Evolutionary conservation across 2,888 invertebrate genomes (phyloP), one percentile per base, ranked within the genome.

Genomic region (Ariolimax columbianus): DNA sequence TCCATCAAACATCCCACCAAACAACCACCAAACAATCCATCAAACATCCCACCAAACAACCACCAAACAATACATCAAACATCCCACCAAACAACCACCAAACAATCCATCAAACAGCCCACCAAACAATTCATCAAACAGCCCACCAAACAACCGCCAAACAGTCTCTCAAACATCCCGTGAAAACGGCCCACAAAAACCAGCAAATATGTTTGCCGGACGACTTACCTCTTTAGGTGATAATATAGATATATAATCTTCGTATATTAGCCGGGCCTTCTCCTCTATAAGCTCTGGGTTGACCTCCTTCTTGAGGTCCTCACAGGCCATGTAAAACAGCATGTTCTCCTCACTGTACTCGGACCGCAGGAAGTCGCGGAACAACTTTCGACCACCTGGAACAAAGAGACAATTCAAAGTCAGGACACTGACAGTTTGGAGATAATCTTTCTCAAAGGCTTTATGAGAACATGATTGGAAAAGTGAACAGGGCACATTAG

Each of bases 311-410:
- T 99, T 99, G 91, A 99, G 96, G 95, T 99, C 98, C 95, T 99
- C 99, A 95, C 98, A 99, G 88, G 99, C 99, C 94, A 97, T 95
- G 98, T 98, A 99, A 95, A 99, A 99, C 93, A 99, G 96, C 93
- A 99, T 99, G 95, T 99, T 99, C 95, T 99, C 99, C 95, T 99
- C 99, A 92, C 98, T 98, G 96, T 98, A 99, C 95, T 99, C 99
- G 94, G 98, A 97, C 92, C 97, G 97, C 91, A 99, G 96, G 95
- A 99, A 99, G 95, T 99, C 98, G 89, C 98, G 96, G 95, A 99
- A 99, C 92, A 98, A 96, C 95, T 97, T 97, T 91, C 98, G 96
- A 79, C 99, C 99, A 92, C 96, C 98, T 96, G 95, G 9, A 6
- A 51, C 36, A n/a, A 33, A 19, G 33, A 72, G 26, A 72, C 23